Base-by-base conservation (phyloP, 2,888 invertebrate genomes). In the Plebejus melissa region DNA sequence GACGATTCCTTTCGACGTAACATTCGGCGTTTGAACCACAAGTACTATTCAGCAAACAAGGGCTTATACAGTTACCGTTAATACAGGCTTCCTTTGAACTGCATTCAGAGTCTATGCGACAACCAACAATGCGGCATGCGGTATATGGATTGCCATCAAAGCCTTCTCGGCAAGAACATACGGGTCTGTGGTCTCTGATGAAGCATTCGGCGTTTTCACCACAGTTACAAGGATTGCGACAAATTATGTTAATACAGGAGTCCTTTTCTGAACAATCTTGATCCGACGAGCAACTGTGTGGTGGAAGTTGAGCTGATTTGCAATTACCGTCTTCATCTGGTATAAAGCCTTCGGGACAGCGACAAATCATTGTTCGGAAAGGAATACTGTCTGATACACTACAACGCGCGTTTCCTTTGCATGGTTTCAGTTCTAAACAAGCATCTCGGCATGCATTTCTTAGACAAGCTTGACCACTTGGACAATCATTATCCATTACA, bases 81-180 rank as follows among this genome's bases (percentile, higher is more conserved):
- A 97, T 91, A 84, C 98, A 98, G 75, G 97, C 96, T 86, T 97
- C 96, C 80, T 96, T 96, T 4, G 96, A 95, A 80, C 96, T 96
- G 85, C 98, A 98, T 86, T 98, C 98, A 1, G 96, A 96, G 84
- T 98, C 96, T 7, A 95, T 95, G 78, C 96, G 95, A 85, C 98
- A 98, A 65, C 98, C 98, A 57, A 97, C 96, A 36, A 96, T 94
- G 82, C 95, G 95, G 85, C 98, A 98, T 74, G 95, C 94, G 54
- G 96, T 95, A 84, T 98, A 96, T 2, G 98, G 98, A 89, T 98
- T 97, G 71, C 98, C 98, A 84, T 97, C 97, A 84, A 94, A 97
- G 54, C 97, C 98, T 82, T 96, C 95, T 81, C 95, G 94, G 85
- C 98, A 98, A 3, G 97, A 96, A 86, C 98, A 98, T 58, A 97